Evolutionary conservation across 2,113 vertebrate genomes (phyloP), one percentile per base, ranked within the genome.

Genomic region (Tiliqua scincoides): DNA sequence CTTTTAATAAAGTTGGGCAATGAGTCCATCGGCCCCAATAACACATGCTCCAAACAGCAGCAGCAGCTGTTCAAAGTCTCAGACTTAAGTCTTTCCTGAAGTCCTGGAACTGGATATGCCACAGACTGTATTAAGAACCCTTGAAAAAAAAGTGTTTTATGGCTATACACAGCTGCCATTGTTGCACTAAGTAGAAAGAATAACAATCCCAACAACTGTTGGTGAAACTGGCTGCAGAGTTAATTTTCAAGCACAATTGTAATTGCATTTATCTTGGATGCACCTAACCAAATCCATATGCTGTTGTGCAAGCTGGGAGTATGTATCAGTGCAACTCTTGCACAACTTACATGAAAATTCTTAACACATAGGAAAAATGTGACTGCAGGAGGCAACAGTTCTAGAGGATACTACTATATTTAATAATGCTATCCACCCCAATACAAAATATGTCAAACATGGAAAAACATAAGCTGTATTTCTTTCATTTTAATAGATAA

Each of bases 401-500:
- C 12, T 48, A 52, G 27, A 65, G 15, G 70, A 30, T 17, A 32
- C 2, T 18, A 40, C 32, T 73, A 10, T 30, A 73, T 63, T 86
- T 63, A 65, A 61, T 62, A 62, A 77, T 6, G 14, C 18, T 37
- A 20, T 63, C 1, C 1, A 40, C 62, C 32, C 71, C 84, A 79
- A 20, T 30, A 82, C 52, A 52, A 6, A 0, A 5, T 87, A 23
- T 71, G 37, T 62, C 87, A 57, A 80, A 65, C 85, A 89, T 67
- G 20, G 59, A 72, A 80, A 62, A 87, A 90, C 62, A 30, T 63
- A 68, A 85, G 85, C 68, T 86, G 0, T 89, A 67, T 85, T 30
- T 79, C 54, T 81, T 80, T 21, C 73, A 94, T 91, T 95, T 94
- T 95, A 95, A 94, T 93, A 94, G 91, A 94, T 83, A 87, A 87